Evolutionary conservation across 2,888 invertebrate genomes (phyloP).

Genomic region (Suillia variegata): DNA sequence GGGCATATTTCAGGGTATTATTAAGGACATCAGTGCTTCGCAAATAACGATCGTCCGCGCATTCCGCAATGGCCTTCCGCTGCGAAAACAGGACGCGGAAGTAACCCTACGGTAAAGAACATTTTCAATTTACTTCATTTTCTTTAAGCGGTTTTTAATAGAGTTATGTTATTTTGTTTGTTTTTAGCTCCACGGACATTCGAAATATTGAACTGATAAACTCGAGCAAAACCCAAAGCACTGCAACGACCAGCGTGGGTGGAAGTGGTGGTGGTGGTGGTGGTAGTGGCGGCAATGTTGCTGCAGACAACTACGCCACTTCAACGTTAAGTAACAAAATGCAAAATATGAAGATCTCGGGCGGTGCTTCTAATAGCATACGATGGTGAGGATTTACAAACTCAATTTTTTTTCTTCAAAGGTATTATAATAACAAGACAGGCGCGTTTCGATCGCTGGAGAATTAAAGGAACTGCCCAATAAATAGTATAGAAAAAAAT

Average conservation of each 20-base stretch:
- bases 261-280: no score
- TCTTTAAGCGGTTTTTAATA: neutral
- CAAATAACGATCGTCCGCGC: conserved; percentile 78
- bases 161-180: neutral
- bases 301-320: neutral
- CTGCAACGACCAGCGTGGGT: no score
- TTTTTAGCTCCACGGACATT: conserved; percentile 66
- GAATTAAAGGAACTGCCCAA: no score
- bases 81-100: conserved; percentile 64
- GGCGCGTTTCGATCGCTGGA: no score
- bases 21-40: conserved; percentile 73
- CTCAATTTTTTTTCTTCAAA: neutral
- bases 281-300: no score
- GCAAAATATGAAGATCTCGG: conserved; percentile 52
- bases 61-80: conserved; percentile 76
- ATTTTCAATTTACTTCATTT: conserved; percentile 2
- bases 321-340: conserved; percentile 50
- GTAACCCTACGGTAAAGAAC: conserved; percentile 68
- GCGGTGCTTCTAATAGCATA: conserved; percentile 44
- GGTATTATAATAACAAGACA: no score
- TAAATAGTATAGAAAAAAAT: no score
- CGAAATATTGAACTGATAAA: conserved; percentile 77
- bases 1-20: conserved; percentile 79
- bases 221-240: conserved; percentile 63
- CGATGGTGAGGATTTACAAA: conserved; percentile 31